These are phyloP conservation scores for Trematomus loennbergii DNA, from an alignment of 2,113 vertebrate genomes.

Conservation along the genomic window DNA sequence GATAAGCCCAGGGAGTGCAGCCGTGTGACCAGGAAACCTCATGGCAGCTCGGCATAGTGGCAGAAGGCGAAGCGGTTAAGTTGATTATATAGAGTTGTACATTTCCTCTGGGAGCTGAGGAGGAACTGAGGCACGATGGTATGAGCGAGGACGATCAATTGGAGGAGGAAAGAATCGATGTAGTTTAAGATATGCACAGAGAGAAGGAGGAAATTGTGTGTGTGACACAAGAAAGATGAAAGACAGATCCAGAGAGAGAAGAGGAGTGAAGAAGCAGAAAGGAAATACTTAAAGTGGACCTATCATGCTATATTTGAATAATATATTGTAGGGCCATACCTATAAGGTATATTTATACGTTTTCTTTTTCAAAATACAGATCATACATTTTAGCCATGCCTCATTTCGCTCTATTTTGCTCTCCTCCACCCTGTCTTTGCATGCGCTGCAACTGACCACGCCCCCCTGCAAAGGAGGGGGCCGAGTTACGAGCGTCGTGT, in stretches of 20 bases:
- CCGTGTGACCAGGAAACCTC: constrained; percentile 63
- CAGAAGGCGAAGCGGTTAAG: constrained; percentile 67
- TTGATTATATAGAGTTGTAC: constrained; percentile 73
- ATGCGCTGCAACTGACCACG: no score
- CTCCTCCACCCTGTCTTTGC: no score
- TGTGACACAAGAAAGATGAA: not conserved
- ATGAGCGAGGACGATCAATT: constrained; percentile 40
- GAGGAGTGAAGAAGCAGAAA: not conserved
- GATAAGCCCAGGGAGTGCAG: constrained; percentile 40
- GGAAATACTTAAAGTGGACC: not conserved
- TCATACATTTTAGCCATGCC: no score
- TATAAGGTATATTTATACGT: no score
- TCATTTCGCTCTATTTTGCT: no score
- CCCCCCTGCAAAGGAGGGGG: no score
- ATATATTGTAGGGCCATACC: no score
- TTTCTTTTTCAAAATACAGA: no score
- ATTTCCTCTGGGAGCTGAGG: constrained; percentile 52
- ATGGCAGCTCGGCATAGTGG: constrained; percentile 47
- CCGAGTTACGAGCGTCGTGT: no score
- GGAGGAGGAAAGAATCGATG: constrained; percentile 16
- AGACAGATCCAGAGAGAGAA: not conserved
- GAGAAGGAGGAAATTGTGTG: not conserved
- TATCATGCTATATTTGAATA: no score
- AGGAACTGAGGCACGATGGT: constrained; percentile 25
- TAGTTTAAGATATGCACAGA: constrained; percentile 23